Base-by-base conservation (phyloP, 1,140 invertebrate species). In the Steinernema khuongi region DNA sequence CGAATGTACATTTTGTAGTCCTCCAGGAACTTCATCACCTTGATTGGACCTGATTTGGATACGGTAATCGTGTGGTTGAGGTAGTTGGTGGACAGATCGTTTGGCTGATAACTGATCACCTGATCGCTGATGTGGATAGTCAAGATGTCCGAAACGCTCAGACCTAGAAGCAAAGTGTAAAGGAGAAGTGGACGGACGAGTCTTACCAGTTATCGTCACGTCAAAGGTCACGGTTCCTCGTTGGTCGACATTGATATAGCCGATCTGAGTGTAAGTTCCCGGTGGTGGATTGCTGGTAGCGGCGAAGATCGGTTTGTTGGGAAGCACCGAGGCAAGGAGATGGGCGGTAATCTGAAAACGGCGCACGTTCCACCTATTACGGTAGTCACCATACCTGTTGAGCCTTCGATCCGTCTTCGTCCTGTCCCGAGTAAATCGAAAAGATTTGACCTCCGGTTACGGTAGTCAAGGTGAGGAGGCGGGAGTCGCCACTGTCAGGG, bases 401-500 rank as follows among this genome's bases (percentile, higher is more conserved):
- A 11, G 50, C 50, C 4, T 14, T n/a, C 14, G 14, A 14, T 7
- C 22, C 19, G 4, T 7, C 50, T n/a, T 60, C 26, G 2, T n/a
- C 26, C 19, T 14, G 14, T 14, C 7, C 50, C n/a, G n/a, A n/a
- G n/a, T n/a, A n/a, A n/a, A n/a, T n/a, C n/a, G n/a, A n/a, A 60
- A 60, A 60, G 26, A 60, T 60, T 22, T 60, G 50, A 60, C 50
- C 50, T 60, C 50, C 50, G 11, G 50, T 60, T 17, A 60, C 50
- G 11, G 50, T 60, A 60, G 50, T 22, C 50, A 26, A 11, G 22
- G 26, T 4, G 26, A 22, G 4, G 26, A 60, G 50, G 14, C 14
- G 26, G 4, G 50, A 60, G 22, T 7, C 19, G 22, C 26, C 50
- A 11, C 4, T 22, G 50, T 17, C 7, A 11, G 50, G 4, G 4